Evolutionary conservation across 1,140 invertebrate species (phyloP).

Genomic region (Pseudomyrmex concolor): DNA sequence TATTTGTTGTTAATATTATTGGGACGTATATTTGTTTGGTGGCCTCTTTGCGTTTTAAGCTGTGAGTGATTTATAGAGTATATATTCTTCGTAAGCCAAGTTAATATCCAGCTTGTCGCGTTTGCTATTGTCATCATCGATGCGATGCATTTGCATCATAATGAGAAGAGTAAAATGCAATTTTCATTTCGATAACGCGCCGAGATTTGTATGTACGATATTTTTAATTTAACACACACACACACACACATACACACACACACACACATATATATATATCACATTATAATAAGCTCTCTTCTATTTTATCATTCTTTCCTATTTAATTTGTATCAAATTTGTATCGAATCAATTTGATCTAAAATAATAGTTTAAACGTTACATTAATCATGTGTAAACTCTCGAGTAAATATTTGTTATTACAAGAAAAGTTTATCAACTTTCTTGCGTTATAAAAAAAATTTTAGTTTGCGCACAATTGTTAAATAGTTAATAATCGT

Average conservation of each 20-base stretch:
- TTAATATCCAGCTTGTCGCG: conserved; percentile 56
- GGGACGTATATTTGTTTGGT: conserved; percentile 56
- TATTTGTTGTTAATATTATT: conserved; percentile 61
- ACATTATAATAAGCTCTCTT: not conserved
- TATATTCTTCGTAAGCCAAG: conserved; percentile 34
- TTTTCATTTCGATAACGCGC: conserved; percentile 39
- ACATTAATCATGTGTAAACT: not conserved
- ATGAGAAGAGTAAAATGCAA: conserved; percentile 20
- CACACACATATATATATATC: not conserved
- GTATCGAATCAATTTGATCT: not conserved
- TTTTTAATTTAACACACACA: not conserved
- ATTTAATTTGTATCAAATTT: not conserved
- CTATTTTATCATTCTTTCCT: not conserved
- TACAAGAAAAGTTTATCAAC: too few species aligned
- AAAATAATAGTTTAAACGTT: not conserved
- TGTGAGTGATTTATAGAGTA: conserved; percentile 50
- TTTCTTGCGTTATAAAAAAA: not conserved
- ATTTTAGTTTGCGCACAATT: not conserved
- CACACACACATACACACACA: not conserved
- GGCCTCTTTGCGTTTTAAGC: conserved; percentile 45
- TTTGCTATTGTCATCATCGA: conserved; percentile 42
- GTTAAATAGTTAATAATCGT: conserved; percentile 31
- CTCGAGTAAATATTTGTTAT: not conserved
- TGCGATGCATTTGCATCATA: conserved; percentile 49
- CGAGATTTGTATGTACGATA: conserved; percentile 29